Evolutionary conservation across 2,888 invertebrate genomes (phyloP), one percentile per base, ranked within the genome.

Genomic region (Pantelozetes paolii): DNA sequence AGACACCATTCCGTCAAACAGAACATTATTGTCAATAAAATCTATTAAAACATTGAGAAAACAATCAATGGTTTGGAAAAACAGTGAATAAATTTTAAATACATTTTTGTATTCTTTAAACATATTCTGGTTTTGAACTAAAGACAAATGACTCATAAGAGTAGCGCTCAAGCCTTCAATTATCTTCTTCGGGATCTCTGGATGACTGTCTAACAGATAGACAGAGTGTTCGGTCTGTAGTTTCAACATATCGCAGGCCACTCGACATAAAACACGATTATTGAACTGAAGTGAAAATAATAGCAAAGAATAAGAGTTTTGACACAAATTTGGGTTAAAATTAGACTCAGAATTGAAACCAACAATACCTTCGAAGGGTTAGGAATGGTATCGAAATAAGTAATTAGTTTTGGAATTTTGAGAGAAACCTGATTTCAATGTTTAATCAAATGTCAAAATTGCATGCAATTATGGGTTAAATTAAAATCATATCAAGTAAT

Each of bases 1-100:
- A 96, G 93, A 73, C 94, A 94, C 89, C 94, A 95, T 83, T 96
- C 95, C 0, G 94, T 93, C 76, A 97, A 85, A 81, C 94, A 92
- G 74, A 95, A 87, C 79, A 96, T 86, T 78, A 95, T 85, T 0
- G 93, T 90, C 40, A 90, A 89, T 73, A 85, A 79, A 75, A 84
- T 83, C 85, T 85, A 71, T n/a, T 75, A 73, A 75, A 50, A 5
- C 64, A 72, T 50, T 57, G 75, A 74, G 40, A 20, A 45, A 62
- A 15, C 36, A 71, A 20, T 30, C 23, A n/a, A 9, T 28, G 15
- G 28, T 20, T 28, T 13, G 6, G 13, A 72, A 54, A 40, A 70
- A 9, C 11, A 36, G 23, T 30, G 13, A 23, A n/a, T n/a, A n/a
- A n/a, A n/a, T n/a, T n/a, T n/a, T n/a, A n/a, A n/a, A n/a, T 67